These are phyloP conservation scores for Lepisosteus osseus DNA, from an alignment of 2,113 vertebrate genomes.

Conservation along the genomic window DNA sequence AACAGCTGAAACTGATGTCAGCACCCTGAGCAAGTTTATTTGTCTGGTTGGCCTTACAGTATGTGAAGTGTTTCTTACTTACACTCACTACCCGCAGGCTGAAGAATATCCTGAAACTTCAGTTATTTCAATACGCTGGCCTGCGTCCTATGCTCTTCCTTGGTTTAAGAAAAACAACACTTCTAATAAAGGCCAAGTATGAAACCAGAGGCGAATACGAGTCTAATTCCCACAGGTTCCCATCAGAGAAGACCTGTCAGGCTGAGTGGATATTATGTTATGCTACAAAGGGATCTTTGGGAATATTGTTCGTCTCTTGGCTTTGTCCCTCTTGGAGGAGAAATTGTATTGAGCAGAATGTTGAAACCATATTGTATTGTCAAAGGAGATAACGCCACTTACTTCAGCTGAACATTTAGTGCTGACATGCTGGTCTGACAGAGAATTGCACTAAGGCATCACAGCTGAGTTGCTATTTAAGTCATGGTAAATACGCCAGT, in stretches of 20 bases:
- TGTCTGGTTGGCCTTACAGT: too few species aligned
- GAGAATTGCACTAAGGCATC: conserved; percentile 82
- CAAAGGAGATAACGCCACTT: conserved; percentile 82
- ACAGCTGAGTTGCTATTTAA: conserved; percentile 75
- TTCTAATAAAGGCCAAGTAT: conserved; percentile 15
- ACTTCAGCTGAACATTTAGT: conserved; percentile 84
- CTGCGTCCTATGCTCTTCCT: neutral
- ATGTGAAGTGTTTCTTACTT: too few species aligned
- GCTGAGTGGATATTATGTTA: conserved; percentile 41
- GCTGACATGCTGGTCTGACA: conserved; percentile 79
- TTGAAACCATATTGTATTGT: conserved; percentile 80
- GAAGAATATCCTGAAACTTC: too few species aligned
- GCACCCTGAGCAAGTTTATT: too few species aligned
- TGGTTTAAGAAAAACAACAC: neutral
- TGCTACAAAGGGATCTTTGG: conserved; percentile 69
- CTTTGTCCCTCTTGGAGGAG: conserved; percentile 62
- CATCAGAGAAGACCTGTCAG: conserved; percentile 43
- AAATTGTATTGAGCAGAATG: conserved; percentile 73
- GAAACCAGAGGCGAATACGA: neutral
- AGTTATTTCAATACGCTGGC: neutral
- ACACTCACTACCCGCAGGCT: too few species aligned
- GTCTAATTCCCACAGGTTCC: conserved; percentile 23
- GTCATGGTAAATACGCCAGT: conserved; percentile 69
- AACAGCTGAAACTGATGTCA: too few species aligned
- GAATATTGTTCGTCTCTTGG: conserved; percentile 63